A percentile compares a stretch with the other conserved stretches of the same genome.
Evolutionary conservation across 2,113 vertebrate species (phyloP).

Genomic region (Halcyon senegalensis): DNA sequence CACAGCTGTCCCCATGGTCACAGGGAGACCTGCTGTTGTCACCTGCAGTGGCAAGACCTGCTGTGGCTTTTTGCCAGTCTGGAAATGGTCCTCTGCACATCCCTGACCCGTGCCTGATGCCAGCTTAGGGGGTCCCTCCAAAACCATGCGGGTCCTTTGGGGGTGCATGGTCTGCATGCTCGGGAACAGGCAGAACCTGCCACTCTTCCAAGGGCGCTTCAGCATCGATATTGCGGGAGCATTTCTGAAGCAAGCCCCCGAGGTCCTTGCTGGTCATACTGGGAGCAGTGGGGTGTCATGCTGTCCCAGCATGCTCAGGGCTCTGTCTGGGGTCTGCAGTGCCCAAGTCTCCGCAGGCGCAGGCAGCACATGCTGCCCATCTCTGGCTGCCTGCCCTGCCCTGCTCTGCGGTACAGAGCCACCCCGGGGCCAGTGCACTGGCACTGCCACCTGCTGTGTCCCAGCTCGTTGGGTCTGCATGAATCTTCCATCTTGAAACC

Average conservation of each 20-base stretch:
- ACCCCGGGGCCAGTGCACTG: not conserved
- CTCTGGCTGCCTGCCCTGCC: not conserved
- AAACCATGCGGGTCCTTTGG: fast-evolving
- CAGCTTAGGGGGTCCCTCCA: not conserved
- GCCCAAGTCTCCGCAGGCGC: fast-evolving
- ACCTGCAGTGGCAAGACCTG: not conserved
- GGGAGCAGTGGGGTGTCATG: fast-evolving
- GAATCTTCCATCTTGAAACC: not conserved
- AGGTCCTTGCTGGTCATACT: fast-evolving
- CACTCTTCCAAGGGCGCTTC: not conserved
- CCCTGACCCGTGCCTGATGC: fast-evolving
- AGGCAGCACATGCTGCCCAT: not conserved
- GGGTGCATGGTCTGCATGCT: fast-evolving
- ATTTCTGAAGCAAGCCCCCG: not conserved
- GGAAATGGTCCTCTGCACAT: not conserved
- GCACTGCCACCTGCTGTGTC: not conserved
- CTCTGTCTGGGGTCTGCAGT: not conserved
- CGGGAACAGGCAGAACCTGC: not conserved
- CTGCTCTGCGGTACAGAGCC: fast-evolving
- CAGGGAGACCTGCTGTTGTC: not conserved
- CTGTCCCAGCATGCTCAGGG: not conserved
- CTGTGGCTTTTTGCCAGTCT: not conserved
- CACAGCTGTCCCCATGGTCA: not conserved
- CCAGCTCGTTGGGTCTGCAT: not conserved
- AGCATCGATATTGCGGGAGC: not conserved